Base-by-base conservation (phyloP, 1,140 invertebrate genomes). In the Spodoptera frugiperda region DNA sequence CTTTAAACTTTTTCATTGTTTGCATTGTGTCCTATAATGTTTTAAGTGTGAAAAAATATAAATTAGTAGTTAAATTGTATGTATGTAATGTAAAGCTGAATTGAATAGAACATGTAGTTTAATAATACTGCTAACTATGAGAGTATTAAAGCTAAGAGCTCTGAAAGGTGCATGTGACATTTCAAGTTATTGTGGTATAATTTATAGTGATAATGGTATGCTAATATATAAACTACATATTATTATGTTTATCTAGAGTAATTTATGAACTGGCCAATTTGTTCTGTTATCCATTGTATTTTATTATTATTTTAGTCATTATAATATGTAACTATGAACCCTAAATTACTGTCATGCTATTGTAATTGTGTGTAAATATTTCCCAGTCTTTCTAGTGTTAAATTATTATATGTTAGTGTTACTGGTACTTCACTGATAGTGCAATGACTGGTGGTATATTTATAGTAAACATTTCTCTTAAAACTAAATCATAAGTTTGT, bases 371-470 rank as follows among this genome's bases (percentile, higher is more conserved):
- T 75, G 57, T 75, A 65, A 75, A 75, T 63, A 65, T 65, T 73
- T 73, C 71, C 55, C 55, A 73, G 54, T 55, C 71, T 73, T 61
- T 73, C 55, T 73, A 73, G 55, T 73, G 71, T 61, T 49, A 73
- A 61, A 39, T 73, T 48, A 33, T 59, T 14, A 49, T 73, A 65
- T 39, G 12, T 33, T 71, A 61, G 19, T 61, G 30, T 19, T 49
- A 73, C 12, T 65, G 44, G 44, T 30, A 61, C 21, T 59, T 73
- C 71, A 59, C 17, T 25, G 44, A 61, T 73, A 71, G 54, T 61
- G 46, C 25, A 61, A 73, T 59, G 71, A 73, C 39, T 73, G 71
- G 71, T 73, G 55, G 70, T 57, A 48, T 25, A n/a, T 72, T 72
- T 46, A 39, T 39, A 39, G 33, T 19, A 70, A 71, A 15, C 25